Percentiles rank a stretch among this genome's conserved stretches.
Evolutionary conservation across 2,888 invertebrate species (phyloP).

Genomic region (Heliconius cydno): DNA sequence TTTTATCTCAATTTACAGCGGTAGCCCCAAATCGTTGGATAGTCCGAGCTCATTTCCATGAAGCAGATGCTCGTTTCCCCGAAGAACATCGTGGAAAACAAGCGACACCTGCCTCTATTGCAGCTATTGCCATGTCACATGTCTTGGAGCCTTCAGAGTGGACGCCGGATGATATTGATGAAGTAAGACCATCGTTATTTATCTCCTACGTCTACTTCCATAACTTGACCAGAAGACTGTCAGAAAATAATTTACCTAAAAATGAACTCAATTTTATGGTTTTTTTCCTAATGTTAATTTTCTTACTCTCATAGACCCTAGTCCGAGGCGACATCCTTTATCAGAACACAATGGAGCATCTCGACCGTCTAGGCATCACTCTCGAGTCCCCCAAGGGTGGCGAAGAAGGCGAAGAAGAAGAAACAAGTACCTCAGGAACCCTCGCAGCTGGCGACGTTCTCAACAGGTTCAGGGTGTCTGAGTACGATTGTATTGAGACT

Average conservation of each 20-base stretch:
- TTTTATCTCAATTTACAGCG: constrained; percentile 54
- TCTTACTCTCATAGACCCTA: constrained; percentile 28
- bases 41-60: constrained; percentile 70
- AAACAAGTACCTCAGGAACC: constrained; percentile 54
- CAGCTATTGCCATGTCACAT: constrained; percentile 71
- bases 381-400: constrained; percentile 56
- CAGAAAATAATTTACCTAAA: no score
- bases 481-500: constrained; percentile 74
- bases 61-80: constrained; percentile 68
- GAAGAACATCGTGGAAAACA: constrained; percentile 71
- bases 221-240: no score
- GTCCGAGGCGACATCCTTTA: constrained; percentile 71
- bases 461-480: constrained; percentile 66
- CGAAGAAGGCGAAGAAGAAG: constrained; percentile 62
- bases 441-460: constrained; percentile 72
- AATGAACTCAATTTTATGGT: no score
- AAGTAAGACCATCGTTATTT: constrained; percentile 54
- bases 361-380: constrained; percentile 70
- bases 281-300: no score
- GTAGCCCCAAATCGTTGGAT: constrained; percentile 74
- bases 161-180: constrained; percentile 69
- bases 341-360: constrained; percentile 70
- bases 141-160: constrained; percentile 64
- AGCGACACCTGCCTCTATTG: constrained; percentile 70
- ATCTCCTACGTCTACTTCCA: no score